Conservation (phyloP, 2,888 invertebrate genomes). For the Cacoxenus indagator region DNA sequence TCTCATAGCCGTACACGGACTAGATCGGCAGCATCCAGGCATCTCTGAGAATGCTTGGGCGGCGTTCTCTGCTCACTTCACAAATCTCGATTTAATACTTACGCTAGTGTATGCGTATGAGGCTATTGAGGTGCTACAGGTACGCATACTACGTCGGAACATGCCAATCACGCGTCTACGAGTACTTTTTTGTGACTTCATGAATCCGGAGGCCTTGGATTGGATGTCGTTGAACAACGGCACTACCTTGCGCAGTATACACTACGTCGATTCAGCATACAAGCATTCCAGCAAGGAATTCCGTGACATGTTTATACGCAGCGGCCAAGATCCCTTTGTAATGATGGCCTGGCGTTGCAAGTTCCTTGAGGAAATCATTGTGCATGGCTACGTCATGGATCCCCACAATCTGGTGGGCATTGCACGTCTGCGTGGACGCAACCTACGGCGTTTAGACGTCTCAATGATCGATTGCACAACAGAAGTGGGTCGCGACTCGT, state of each 20-base stretch:
- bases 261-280: constrained; percentile 69
- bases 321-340: constrained; percentile 73
- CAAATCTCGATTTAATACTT: constrained; percentile 65
- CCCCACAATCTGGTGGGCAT: constrained; percentile 70
- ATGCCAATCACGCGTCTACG: constrained; percentile 83
- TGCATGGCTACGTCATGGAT: constrained; percentile 72
- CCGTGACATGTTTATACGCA: constrained; percentile 58
- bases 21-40: constrained; percentile 76
- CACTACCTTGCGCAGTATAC: constrained; percentile 67
- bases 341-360: constrained; percentile 76
- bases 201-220: constrained; percentile 68
- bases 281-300: constrained; percentile 65
- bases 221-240: constrained; percentile 67
- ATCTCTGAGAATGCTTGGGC: constrained; percentile 78
- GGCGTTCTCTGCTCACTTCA: constrained; percentile 71
- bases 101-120: constrained; percentile 77
- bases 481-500: constrained; percentile 57
- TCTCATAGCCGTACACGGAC: constrained; percentile 79
- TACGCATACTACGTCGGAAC: constrained; percentile 76
- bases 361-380: constrained; percentile 72
- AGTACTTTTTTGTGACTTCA: constrained; percentile 80
- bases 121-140: constrained; percentile 76
- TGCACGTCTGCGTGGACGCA: constrained; percentile 66
- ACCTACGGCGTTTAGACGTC: constrained; percentile 67
- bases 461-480: constrained; percentile 66